phyloP scores from a whole-genome alignment of 1,140 invertebrate species.

The Myzus persicae region DNA sequence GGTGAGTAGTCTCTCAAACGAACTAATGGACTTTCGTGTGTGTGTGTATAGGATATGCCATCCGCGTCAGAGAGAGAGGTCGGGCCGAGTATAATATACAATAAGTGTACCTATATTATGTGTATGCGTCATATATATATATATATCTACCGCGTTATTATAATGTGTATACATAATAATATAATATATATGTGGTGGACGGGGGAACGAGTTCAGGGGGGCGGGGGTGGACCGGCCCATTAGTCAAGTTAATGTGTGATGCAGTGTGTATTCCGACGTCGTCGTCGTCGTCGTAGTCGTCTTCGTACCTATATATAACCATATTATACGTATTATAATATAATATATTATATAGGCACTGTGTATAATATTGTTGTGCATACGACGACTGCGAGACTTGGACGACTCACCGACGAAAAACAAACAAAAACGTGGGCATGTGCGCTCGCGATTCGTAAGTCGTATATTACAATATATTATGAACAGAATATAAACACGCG shows the following conservation, averaged over 20 bases:
- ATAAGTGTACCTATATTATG: not conserved
- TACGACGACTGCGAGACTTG: not conserved
- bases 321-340: not conserved
- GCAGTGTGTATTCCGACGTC: not conserved
- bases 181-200: not conserved
- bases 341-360: not conserved
- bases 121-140: not conserved
- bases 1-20: not conserved
- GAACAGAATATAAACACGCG: no score
- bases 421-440: not conserved
- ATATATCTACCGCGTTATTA: not conserved
- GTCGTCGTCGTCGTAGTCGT: not conserved
- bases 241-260: conserved; percentile 38
- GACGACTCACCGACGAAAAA: not conserved
- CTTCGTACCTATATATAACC: not conserved
- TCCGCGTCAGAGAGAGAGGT: not conserved
- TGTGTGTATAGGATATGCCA: not conserved
- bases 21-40: conserved; percentile 26
- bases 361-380: not conserved
- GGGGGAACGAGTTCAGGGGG: not conserved
- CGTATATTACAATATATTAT: not conserved
- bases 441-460: not conserved
- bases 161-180: not conserved
- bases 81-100: not conserved
- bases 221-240: conserved; percentile 30